Evolutionary conservation across 2,113 vertebrate species (phyloP).

Genomic region (Coptodon bakossiorum): DNA sequence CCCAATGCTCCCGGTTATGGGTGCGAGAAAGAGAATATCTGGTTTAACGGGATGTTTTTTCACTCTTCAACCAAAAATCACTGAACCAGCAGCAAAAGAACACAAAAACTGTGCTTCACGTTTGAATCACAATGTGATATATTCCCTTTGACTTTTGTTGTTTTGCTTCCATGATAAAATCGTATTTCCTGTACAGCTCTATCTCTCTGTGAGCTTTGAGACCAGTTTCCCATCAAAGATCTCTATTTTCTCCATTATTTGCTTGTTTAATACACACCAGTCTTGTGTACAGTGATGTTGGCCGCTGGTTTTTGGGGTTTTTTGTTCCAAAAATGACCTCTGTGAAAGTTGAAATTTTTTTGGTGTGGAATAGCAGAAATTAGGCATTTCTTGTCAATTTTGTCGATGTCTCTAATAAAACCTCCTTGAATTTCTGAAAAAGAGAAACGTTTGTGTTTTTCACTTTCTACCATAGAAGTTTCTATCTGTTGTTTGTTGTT

Average conservation of each 20-base stretch:
- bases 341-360: not conserved
- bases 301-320: accelerated
- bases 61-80: not conserved
- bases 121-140: not conserved
- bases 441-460: not conserved
- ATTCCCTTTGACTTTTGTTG: not conserved
- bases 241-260: not conserved
- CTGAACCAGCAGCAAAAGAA: not conserved
- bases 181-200: not conserved
- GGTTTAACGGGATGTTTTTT: not conserved
- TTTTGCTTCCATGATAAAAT: accelerated
- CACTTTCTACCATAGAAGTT: not conserved
- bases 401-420: not conserved
- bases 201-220: not conserved
- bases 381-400: not conserved
- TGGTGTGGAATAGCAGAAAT: accelerated
- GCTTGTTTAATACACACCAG: not conserved
- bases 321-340: not conserved
- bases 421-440: not conserved
- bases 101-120: not conserved
- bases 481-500: not conserved
- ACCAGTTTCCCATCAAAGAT: not conserved
- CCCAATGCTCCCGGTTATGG: not conserved
- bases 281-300: not conserved
- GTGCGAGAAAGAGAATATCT: not conserved